These are phyloP conservation scores for Manis javanica DNA, from an alignment of 2,797 vertebrate species.

Conservation along the genomic window DNA sequence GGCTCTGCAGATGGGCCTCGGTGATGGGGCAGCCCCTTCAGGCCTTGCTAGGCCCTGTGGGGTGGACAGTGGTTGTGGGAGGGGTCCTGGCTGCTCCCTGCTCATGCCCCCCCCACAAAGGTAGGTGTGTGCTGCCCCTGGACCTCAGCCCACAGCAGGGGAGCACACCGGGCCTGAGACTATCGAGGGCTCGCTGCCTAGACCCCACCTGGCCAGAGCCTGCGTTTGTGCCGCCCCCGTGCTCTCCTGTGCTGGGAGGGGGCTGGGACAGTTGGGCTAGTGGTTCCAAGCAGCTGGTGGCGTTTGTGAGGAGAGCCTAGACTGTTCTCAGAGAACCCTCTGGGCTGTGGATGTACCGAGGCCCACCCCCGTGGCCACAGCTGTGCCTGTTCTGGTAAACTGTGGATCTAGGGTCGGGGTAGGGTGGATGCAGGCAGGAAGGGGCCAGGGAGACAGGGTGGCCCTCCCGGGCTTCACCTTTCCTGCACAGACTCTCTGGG, in stretches of 20 bases:
- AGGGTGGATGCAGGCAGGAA: too few species aligned
- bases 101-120: background rate
- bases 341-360: background rate
- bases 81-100: background rate
- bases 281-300: background rate
- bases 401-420: background rate
- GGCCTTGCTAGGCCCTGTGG: background rate
- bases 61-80: background rate
- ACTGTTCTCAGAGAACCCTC: background rate
- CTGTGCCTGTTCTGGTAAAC: background rate
- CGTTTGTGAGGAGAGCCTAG: background rate
- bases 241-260: background rate
- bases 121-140: background rate
- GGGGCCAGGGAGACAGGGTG: background rate
- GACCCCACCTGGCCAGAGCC: background rate
- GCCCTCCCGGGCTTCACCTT: background rate
- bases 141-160: background rate
- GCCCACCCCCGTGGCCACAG: background rate
- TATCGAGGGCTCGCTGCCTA: background rate
- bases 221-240: background rate
- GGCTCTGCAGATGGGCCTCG: background rate
- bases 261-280: background rate
- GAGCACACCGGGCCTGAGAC: background rate
- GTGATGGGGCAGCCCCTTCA: background rate
- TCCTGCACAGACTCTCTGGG: background rate